Evolutionary conservation across 2,888 invertebrate genomes (phyloP), one percentile per base, ranked within the genome.

Genomic region (Dolichopus griseipennis): DNA sequence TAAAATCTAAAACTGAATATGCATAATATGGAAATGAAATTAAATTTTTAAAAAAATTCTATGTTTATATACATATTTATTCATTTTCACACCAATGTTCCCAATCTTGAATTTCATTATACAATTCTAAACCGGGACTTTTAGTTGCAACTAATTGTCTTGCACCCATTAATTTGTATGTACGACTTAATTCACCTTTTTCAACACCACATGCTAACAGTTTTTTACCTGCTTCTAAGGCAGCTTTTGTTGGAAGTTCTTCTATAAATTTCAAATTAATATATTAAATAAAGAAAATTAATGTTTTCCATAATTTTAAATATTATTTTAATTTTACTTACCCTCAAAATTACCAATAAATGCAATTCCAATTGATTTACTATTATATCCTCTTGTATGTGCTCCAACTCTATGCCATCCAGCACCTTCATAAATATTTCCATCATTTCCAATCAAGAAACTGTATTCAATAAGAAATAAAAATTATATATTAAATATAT

Each of bases 361-460:
- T 33, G 84, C 83, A 70, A 89, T 85, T 15, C 85, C 87, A n/a
- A 88, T 82, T 27, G 88, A 86, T 73, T 83, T 85, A 37, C 76
- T 79, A 75, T 89, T 88, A 72, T 85, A 88, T 8, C 83, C 83
- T 15, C 79, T 82, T 0, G 86, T 85, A 72, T 88, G 88, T 0
- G 86, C 84, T 0, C 88, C 88, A 12, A 82, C 80, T 61, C 83
- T 81, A 7, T 84, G 81, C 88, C 88, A 89, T 1, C 88, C 88
- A 1, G 83, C 77, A 1, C 88, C 89, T 78, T 88, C 88, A 73
- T 88, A 89, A 12, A 89, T 81, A 43, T 85, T 83, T 7, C 87
- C 88, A 74, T 88, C 87, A 37, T 85, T 85, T 8, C 88, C 88
- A 67, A 89, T 83, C 70, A 88, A 74, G 71, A 87, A 87, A 65